phyloP scores from a whole-genome alignment of 2,797 vertebrate genomes.

The Cossypha polioptera region DNA sequence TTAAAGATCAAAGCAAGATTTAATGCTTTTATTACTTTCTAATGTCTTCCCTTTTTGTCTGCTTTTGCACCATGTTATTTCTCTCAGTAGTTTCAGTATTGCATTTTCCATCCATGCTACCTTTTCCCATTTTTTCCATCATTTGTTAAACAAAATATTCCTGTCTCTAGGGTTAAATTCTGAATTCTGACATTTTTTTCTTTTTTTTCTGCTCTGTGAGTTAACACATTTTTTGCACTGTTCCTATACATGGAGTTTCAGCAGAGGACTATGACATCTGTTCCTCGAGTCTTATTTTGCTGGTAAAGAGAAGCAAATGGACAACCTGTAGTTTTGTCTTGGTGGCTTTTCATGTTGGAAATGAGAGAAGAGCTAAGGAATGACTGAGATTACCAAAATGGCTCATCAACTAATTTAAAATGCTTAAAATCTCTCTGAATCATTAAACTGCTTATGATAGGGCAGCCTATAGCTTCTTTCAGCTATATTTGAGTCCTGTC shows the following conservation, averaged over 20 bases:
- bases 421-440: not conserved
- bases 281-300: not conserved
- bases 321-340: not conserved
- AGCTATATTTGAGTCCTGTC: not conserved
- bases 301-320: not conserved
- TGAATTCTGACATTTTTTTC: not conserved
- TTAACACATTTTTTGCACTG: not conserved
- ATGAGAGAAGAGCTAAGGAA: not conserved
- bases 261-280: not conserved
- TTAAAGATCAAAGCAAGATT: conserved; percentile 58
- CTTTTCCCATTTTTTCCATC: not conserved
- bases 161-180: not conserved
- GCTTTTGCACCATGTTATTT: not conserved
- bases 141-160: not conserved
- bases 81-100: not conserved
- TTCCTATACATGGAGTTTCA: not conserved
- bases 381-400: not conserved
- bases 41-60: conserved; percentile 41
- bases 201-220: not conserved
- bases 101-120: not conserved
- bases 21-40: conserved; percentile 60
- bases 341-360: not conserved
- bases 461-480: not conserved
- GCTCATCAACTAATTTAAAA: not conserved
- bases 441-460: not conserved